Evolutionary conservation across 2,113 vertebrate genomes (phyloP), one percentile per base, ranked within the genome.

Genomic region (Phyllostomus hastatus): DNA sequence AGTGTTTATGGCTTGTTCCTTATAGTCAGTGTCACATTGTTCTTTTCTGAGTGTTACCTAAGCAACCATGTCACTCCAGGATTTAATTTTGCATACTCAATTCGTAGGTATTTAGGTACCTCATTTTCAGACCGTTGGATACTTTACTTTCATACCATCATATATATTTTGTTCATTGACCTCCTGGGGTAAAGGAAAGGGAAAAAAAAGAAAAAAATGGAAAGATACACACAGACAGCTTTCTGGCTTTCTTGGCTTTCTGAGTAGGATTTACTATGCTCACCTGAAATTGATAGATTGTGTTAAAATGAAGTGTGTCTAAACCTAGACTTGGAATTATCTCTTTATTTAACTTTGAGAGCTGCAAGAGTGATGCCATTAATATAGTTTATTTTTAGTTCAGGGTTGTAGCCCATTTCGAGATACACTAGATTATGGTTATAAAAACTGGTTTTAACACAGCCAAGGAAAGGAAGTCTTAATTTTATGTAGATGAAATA

Each of bases 391-490:
- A 90, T 96, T 97, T 93, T 48, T 92, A 98, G 97, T 98, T 98
- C 97, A 98, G 98, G 96, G 98, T 98, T 98, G 97, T 98, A 97
- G 98, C 95, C 91, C 96, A 98, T 97, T 97, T 98, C 98, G 98
- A 97, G 97, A 97, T 94, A 97, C 79, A 88, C 98, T 97, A 98
- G 91, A 43, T 80, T 93, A 69, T 95, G 96, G 79, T 93, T 96
- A 96, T 97, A 97, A 97, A 97, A 82, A 94, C 92, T 97, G 96
- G 35, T 93, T 96, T 96, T 93, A 97, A 73, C 61, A 61, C 28
- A 90, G 96, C 54, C 75, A 92, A 79, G 76, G 85, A 88, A 54
- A 50, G 93, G 66, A 81, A 82, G 76, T 85, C 15, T 7, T 90
- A 48, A 33, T 80, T 78, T 85, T 54, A 41, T 78, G 33, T 61